These are phyloP conservation scores for Epinephelus cyanopodus DNA, from an alignment of 2,113 vertebrate genomes.

Conservation along the genomic window DNA sequence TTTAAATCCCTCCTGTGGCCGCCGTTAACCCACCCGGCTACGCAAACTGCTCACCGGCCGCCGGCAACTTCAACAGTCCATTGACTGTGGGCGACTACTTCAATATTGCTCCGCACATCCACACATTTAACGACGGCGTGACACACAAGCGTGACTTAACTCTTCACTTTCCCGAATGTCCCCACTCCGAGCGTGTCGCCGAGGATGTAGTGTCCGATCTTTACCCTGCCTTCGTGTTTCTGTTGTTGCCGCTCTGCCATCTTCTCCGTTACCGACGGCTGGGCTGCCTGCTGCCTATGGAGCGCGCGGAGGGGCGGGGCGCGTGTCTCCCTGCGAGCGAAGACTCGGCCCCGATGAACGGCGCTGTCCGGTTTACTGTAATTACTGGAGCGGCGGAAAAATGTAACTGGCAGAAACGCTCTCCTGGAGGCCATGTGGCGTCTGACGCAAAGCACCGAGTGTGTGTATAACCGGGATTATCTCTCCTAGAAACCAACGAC, in stretches of 20 bases:
- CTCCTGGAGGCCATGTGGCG: background rate
- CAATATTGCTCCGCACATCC: conserved; percentile 17
- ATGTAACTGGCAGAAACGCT: background rate
- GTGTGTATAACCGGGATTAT: background rate
- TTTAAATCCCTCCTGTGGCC: background rate
- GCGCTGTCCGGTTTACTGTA: background rate
- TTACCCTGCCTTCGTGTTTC: conserved; percentile 96
- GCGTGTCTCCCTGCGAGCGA: background rate
- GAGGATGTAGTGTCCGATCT: conserved; percentile 96
- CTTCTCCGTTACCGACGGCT: conserved; percentile 82
- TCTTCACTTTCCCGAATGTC: conserved; percentile 99
- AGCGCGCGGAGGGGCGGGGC: conserved; percentile 64
- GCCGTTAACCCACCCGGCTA: background rate
- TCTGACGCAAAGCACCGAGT: background rate
- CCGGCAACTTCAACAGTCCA: conserved; percentile 71
- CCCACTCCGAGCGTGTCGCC: conserved; percentile 98
- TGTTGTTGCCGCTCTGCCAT: conserved; percentile 95
- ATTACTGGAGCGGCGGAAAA: background rate
- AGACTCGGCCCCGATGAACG: background rate
- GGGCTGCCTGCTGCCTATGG: conserved; percentile 47
- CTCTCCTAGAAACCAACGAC: background rate
- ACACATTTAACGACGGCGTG: conserved; percentile 2
- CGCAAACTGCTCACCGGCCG: conserved; percentile 66
- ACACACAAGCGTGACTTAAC: conserved; percentile 88
- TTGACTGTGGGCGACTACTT: conserved; percentile 40